Percentiles rank a stretch among this genome's conserved stretches.
phyloP scores from a whole-genome alignment of 2,797 vertebrate genomes.

The Eulemur coronatus region DNA sequence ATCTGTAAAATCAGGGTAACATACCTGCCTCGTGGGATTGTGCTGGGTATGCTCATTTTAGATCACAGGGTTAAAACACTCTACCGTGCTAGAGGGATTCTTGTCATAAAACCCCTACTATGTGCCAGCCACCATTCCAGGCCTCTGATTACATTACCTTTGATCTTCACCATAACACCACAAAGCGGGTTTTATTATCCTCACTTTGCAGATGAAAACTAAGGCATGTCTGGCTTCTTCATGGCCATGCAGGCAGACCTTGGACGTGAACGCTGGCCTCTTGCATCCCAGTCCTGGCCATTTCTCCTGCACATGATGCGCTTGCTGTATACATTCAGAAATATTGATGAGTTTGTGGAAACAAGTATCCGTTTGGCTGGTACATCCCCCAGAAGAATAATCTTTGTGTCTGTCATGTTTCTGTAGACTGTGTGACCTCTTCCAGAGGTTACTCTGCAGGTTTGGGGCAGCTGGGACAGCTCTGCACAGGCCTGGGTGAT shows the following conservation, averaged over 20 bases:
- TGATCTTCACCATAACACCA: neutral
- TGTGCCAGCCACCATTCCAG: neutral
- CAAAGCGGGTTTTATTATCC: neutral
- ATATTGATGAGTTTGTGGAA: too few relatives aligned
- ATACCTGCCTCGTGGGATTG: neutral
- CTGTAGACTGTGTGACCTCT: neutral
- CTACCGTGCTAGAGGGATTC: neutral
- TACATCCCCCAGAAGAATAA: neutral
- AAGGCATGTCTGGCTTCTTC: neutral
- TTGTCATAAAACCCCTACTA: neutral
- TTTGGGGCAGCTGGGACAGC: neutral
- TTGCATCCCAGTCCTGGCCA: neutral
- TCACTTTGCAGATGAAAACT: neutral
- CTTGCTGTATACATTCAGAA: neutral
- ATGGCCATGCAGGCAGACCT: neutral
- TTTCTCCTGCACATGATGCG: neutral
- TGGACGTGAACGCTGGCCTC: neutral
- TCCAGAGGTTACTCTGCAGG: neutral
- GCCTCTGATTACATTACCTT: neutral
- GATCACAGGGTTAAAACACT: neutral
- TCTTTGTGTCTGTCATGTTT: neutral
- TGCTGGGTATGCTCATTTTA: neutral
- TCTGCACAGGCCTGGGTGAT: neutral
- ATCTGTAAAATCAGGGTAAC: neutral
- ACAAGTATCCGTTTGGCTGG: neutral